These are phyloP conservation scores for Albula goreensis DNA, from an alignment of 2,113 vertebrate species.

Conservation along the genomic window DNA sequence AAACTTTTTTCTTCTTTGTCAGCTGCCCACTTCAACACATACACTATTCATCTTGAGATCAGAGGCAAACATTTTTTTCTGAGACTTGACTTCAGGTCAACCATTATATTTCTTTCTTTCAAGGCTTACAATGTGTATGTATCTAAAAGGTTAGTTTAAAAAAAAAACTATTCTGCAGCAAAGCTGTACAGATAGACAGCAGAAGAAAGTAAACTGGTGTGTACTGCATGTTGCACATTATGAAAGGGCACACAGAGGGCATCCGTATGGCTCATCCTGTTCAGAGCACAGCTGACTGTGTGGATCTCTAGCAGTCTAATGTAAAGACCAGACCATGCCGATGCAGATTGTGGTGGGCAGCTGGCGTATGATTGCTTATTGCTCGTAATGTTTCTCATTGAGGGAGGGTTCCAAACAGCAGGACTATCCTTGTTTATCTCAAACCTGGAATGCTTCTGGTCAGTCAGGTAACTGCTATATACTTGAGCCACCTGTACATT, in stretches of 20 bases:
- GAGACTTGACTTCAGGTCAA: background rate
- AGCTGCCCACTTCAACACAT: background rate
- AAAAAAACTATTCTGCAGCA: background rate
- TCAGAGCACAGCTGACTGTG: background rate
- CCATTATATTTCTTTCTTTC: background rate
- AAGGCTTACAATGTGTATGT: background rate
- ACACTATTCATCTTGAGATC: background rate
- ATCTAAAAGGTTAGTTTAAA: background rate
- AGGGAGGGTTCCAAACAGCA: too few species aligned
- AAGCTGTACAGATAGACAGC: background rate
- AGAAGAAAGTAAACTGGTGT: background rate
- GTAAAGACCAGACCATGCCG: background rate
- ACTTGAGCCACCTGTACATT: too few species aligned
- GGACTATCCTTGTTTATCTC: too few species aligned
- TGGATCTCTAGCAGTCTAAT: background rate
- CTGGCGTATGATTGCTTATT: background rate
- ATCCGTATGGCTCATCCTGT: background rate
- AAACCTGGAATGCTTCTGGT: too few species aligned
- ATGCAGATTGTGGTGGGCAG: background rate
- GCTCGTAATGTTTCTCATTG: too few species aligned
- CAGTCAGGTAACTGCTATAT: too few species aligned
- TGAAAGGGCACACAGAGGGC: background rate
- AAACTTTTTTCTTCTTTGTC: background rate
- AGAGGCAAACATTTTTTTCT: background rate
- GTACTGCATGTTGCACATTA: background rate